phyloP scores from a whole-genome alignment of 2,888 invertebrate genomes.

The Oscheius onirici region DNA sequence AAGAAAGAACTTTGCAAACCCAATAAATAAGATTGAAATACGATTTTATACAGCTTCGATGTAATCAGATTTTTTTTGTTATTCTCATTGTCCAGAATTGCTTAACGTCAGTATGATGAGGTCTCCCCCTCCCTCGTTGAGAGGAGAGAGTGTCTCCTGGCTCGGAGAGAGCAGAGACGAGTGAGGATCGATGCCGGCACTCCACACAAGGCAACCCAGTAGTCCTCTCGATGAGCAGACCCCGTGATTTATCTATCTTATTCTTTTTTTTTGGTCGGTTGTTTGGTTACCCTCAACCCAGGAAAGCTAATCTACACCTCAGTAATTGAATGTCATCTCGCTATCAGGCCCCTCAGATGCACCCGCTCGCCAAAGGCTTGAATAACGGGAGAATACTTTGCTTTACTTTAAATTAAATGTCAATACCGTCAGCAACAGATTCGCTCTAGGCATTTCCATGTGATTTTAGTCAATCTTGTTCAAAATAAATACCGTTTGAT shows the following conservation, averaged over 20 bases:
- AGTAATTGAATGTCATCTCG: background rate
- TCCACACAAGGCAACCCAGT: constrained; percentile 33
- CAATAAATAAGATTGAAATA: too few species aligned
- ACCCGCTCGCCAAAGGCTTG: too few species aligned
- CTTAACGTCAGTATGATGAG: constrained; percentile 31
- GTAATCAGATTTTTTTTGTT: background rate
- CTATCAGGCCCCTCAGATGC: too few species aligned
- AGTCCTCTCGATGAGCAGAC: constrained; percentile 6
- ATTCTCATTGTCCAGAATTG: constrained; percentile 28
- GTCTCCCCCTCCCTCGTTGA: too few species aligned
- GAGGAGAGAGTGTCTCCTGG: constrained; percentile 13
- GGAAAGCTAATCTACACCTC: background rate
- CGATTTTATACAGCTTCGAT: too few species aligned
- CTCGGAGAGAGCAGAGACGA: constrained; percentile 8
- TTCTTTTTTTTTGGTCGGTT: background rate
- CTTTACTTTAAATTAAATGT: too few species aligned
- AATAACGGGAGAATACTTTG: too few species aligned
- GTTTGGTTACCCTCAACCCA: background rate
- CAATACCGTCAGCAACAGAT: background rate
- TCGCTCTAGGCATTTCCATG: background rate
- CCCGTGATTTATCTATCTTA: constrained; percentile 9
- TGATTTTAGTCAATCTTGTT: background rate
- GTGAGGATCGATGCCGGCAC: constrained; percentile 22
- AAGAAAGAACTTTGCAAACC: too few species aligned
- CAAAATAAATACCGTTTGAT: too few species aligned